Conservation (phyloP, 2,888 invertebrate genomes). For the Autographa pulchrina region DNA sequence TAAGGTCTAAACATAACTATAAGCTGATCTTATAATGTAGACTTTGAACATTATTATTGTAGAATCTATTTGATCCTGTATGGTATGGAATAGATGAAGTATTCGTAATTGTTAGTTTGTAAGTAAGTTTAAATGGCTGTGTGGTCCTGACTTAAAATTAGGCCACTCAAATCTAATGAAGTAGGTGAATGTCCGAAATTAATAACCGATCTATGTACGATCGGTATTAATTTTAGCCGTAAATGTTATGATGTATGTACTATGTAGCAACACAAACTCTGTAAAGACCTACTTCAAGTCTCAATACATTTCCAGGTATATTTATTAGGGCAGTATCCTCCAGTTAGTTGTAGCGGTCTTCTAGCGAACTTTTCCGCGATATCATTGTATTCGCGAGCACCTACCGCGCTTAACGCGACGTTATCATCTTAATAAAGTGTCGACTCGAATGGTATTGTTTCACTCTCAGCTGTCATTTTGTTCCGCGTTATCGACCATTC, state of each 20-base stretch:
- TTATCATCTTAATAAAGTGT: conserved; percentile 67
- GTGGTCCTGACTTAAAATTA: neutral
- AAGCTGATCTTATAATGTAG: conserved; percentile 10
- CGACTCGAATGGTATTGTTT: conserved; percentile 55
- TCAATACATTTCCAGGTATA: neutral
- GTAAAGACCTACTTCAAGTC: neutral
- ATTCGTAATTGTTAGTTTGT: conserved; percentile 44
- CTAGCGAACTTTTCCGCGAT: neutral
- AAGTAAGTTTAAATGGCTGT: conserved; percentile 40
- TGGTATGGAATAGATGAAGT: conserved; percentile 40
- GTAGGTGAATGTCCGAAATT: neutral
- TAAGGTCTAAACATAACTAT: too few relatives aligned
- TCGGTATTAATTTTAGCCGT: neutral
- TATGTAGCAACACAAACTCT: neutral
- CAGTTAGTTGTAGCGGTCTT: neutral
- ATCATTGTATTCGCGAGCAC: conserved; percentile 30
- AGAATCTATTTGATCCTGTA: conserved; percentile 35
- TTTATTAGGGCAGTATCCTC: neutral
- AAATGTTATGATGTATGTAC: neutral
- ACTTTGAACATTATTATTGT: conserved; percentile 32
- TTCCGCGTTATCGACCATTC: conserved; percentile 41
- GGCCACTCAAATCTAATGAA: neutral
- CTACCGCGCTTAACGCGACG: conserved; percentile 54
- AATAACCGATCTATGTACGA: neutral
- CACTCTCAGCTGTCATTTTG: conserved; percentile 49